Conservation (phyloP, 2,888 invertebrate genomes). For the Sturmia bella region DNA sequence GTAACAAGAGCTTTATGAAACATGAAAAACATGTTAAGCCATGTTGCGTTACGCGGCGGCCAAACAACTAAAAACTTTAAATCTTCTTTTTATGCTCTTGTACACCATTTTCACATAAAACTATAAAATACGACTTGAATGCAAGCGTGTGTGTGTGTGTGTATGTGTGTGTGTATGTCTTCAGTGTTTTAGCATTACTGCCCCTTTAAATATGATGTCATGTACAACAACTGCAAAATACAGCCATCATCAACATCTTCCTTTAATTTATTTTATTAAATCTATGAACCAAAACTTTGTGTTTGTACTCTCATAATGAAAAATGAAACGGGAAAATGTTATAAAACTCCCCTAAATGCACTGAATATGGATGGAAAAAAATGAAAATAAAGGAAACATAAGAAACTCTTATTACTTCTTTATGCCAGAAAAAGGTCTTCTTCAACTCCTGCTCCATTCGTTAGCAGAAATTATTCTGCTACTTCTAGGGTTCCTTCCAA, state of each 20-base stretch:
- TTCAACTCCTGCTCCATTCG: constrained; percentile 5
- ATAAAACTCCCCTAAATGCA: constrained; percentile 41
- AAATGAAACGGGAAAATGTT: constrained; percentile 2
- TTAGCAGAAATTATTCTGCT: constrained; percentile 14
- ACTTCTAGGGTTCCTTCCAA: neutral
- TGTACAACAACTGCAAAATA: constrained; percentile 43
- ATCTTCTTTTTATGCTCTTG: neutral
- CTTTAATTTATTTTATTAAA: constrained; percentile 51
- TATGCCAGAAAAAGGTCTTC: constrained; percentile 41
- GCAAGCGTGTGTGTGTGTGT: too few species aligned
- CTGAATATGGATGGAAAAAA: neutral
- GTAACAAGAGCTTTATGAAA: constrained; percentile 53
- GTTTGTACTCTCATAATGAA: neutral
- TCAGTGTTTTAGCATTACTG: neutral
- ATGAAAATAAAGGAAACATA: constrained; percentile 4
- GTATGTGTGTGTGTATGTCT: too few species aligned
- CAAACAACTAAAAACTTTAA: constrained; percentile 39
- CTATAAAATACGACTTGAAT: constrained; percentile 23
- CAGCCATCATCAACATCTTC: constrained; percentile 11
- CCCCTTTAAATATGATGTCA: constrained; percentile 48
- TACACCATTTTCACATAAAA: constrained; percentile 20
- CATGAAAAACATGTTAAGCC: constrained; percentile 60
- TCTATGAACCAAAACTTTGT: constrained; percentile 36
- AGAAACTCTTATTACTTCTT: constrained; percentile 35
- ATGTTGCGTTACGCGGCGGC: constrained; percentile 54